phyloP scores from a whole-genome alignment of 2,888 invertebrate genomes.

The Lithophane leautieri region DNA sequence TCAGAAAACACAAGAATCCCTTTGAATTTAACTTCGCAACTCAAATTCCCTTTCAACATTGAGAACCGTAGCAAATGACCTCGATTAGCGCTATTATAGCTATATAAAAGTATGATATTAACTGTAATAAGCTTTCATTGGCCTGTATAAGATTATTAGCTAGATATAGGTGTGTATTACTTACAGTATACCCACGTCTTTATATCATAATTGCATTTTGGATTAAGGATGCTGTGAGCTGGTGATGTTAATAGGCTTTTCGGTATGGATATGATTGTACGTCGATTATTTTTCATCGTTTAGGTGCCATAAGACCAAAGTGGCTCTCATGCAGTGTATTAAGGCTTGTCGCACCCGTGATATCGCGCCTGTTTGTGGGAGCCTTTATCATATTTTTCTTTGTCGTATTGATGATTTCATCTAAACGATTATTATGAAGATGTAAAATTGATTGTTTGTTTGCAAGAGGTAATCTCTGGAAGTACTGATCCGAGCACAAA shows the following conservation, averaged over 20 bases:
- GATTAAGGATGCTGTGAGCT: conserved; percentile 44
- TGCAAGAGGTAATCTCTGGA: not conserved
- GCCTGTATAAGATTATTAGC: conserved; percentile 59
- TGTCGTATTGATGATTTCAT: not conserved
- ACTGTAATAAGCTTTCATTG: conserved; percentile 68
- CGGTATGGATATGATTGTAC: not conserved
- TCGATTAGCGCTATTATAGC: conserved; percentile 67
- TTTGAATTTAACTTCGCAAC: not conserved
- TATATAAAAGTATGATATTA: conserved; percentile 70
- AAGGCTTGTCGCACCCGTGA: too few species aligned
- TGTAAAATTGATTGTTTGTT: not conserved
- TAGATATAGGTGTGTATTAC: conserved; percentile 47
- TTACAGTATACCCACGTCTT: conserved; percentile 20
- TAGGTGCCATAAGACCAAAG: not conserved
- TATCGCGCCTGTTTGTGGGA: too few species aligned
- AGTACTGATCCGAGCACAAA: not conserved
- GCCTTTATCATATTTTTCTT: not conserved
- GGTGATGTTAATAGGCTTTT: conserved; percentile 15
- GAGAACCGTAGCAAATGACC: conserved; percentile 59
- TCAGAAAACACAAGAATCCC: not conserved
- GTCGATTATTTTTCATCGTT: not conserved
- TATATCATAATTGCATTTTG: conserved; percentile 43
- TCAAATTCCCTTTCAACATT: conserved; percentile 31
- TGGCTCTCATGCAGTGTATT: not conserved
- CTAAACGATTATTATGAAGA: not conserved